A percentile compares a stretch with the other conserved stretches of the same genome.
Evolutionary conservation across 2,113 vertebrate species (phyloP).

Genomic region (Pollachius pollachius): DNA sequence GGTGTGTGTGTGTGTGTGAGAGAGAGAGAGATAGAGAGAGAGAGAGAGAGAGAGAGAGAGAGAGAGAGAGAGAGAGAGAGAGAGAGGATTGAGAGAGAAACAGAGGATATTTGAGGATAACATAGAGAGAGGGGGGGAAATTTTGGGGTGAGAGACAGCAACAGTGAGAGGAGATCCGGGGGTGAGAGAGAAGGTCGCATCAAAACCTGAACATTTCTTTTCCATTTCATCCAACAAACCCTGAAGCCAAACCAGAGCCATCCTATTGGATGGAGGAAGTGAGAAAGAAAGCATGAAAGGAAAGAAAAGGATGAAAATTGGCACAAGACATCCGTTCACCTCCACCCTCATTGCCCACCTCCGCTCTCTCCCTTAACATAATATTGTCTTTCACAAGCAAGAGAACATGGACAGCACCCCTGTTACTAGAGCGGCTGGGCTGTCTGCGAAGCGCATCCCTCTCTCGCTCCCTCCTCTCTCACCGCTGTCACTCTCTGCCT

Average conservation of each 20-base stretch:
- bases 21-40: too few species aligned
- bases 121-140: background rate
- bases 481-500: conserved; percentile 37
- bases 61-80: background rate
- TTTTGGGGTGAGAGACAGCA: background rate
- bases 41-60: too few species aligned
- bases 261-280: conserved; percentile 35
- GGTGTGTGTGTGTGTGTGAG: too few species aligned
- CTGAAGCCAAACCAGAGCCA: conserved; percentile 54
- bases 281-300: too few species aligned
- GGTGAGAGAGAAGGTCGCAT: conserved; percentile 25
- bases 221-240: conserved; percentile 56
- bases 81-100: background rate
- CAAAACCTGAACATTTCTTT: conserved; percentile 72
- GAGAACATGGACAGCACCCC: conserved; percentile 59
- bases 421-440: conserved; percentile 55
- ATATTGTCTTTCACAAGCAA: conserved; percentile 62
- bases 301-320: conserved; percentile 41
- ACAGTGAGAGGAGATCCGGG: conserved; percentile 10
- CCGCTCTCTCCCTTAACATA: conserved; percentile 30
- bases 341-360: conserved; percentile 30
- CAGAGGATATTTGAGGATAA: background rate
- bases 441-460: conserved; percentile 36
- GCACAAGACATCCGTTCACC: background rate
- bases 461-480: background rate